A percentile compares a stretch with the other conserved stretches of the same genome.
These are phyloP conservation scores for Ophthalmolycus amberensis DNA, from an alignment of 2,113 vertebrate genomes.

Conservation along the genomic window DNA sequence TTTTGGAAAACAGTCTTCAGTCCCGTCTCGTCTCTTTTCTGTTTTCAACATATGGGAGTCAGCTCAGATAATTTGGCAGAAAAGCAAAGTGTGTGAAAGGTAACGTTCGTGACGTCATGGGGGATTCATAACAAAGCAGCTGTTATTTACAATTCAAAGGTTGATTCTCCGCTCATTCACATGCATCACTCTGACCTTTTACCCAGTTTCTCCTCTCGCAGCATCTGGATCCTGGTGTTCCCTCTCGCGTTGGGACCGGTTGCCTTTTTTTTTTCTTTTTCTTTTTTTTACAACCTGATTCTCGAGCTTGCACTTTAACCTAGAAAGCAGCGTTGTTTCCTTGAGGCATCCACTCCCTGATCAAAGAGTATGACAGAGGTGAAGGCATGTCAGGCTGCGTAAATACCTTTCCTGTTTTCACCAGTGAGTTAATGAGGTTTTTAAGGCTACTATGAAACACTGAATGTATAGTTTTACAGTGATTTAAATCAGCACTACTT, in stretches of 20 bases:
- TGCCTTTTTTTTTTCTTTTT: not conserved
- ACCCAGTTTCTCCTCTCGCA: constrained; percentile 67
- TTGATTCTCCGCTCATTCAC: constrained; percentile 40
- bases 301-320: constrained; percentile 73
- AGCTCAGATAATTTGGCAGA: constrained; percentile 15
- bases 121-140: constrained; percentile 51
- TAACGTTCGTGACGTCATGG: constrained; percentile 48
- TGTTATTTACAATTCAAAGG: constrained; percentile 58
- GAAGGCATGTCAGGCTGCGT: not conserved
- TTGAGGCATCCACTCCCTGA: constrained; percentile 25
- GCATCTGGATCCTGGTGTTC: constrained; percentile 48
- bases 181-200: constrained; percentile 67
- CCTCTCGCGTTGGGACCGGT: constrained; percentile 5
- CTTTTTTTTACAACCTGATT: constrained; percentile 29
- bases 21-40: not conserved
- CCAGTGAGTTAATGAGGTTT: not conserved
- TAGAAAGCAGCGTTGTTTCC: constrained; percentile 47
- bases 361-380: constrained; percentile 16
- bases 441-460: constrained; percentile 4
- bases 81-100: constrained; percentile 69
- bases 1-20: not conserved
- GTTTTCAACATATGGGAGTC: not conserved
- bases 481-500: not conserved
- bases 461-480: not conserved
- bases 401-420: constrained; percentile 24